phyloP scores from a whole-genome alignment of 1,140 invertebrate genomes.

The Drosophila pseudoananassae region DNA sequence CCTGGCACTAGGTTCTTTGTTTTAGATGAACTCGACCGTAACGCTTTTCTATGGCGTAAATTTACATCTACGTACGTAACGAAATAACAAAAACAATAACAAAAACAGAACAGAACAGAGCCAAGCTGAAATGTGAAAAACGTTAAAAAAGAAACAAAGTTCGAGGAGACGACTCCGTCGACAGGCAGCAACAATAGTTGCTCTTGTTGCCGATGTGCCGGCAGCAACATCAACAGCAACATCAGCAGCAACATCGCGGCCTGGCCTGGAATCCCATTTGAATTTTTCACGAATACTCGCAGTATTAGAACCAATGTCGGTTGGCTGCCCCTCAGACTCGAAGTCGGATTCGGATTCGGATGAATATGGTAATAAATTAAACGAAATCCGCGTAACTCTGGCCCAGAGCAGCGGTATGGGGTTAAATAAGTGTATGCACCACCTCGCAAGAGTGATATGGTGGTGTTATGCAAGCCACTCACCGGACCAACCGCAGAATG shows the following conservation, averaged over 20 bases:
- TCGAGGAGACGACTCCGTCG: conserved; percentile 61
- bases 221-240: conserved; percentile 30
- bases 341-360: conserved; percentile 34
- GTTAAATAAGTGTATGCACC: conserved; percentile 22
- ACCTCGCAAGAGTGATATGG: neutral
- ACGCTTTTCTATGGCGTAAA: conserved; percentile 83
- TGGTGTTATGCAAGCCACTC: conserved; percentile 46
- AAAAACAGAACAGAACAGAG: conserved; percentile 35
- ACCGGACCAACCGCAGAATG: conserved; percentile 42
- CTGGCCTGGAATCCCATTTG: conserved; percentile 61
- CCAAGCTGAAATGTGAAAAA: conserved; percentile 11
- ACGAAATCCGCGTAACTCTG: conserved; percentile 53
- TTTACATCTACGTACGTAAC: conserved; percentile 82
- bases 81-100: conserved; percentile 67
- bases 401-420: conserved; percentile 12
- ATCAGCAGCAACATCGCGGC: conserved; percentile 22
- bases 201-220: conserved; percentile 1
- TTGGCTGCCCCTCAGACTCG: conserved; percentile 42
- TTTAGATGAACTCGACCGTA: conserved; percentile 82
- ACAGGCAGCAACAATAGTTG: conserved; percentile 67
- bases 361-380: conserved; percentile 83
- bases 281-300: conserved; percentile 39
- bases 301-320: conserved; percentile 54
- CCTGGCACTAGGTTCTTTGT: conserved; percentile 61
- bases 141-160: conserved; percentile 45